Evolutionary conservation across 2,888 invertebrate species (phyloP), one percentile per base, ranked within the genome.

Genomic region (Apomyelois bistriatella): DNA sequence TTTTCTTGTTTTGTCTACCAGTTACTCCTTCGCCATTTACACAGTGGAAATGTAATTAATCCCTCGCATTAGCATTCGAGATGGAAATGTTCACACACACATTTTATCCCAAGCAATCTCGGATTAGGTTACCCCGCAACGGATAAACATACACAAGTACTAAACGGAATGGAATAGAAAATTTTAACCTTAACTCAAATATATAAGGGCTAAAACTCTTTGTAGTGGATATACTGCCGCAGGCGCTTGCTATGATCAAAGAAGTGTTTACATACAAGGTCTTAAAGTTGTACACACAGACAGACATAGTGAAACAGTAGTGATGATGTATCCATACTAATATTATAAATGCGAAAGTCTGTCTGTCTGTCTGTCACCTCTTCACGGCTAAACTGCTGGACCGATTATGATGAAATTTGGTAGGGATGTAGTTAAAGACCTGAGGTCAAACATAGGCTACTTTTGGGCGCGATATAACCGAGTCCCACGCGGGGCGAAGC

Each of bases 91-190:
- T 55, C 41, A 41, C 60, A 54, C 62, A 66, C 62, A 69, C 22
- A 22, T 70, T 68, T 59, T 65, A 66, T 70, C 65, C 62, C 59
- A 68, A 66, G 58, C 70, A 66, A 72, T 74, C 59, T 63, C 58
- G 59, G 58, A 64, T 70, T 64, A 57, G 50, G 60, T 73, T 74
- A 63, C 65, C 60, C 62, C 56, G 41, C 56, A 56, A 10, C 4
- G 9, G 3, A 57, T 38, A 52, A 59, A 61, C 47, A 58, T 55
- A 48, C 40, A 17, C 10, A 41, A 41, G 17, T 22, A 54, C 55
- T 53, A 43, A 50, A 22, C 36, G 22, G 35, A 40, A 53, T n/a
- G 38, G 30, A 16, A 32, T 12, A 22, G 15, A 17, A 17, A 12
- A 37, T 48, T 36, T 37, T 4, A 48, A 36, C 17, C 37, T n/a